Base-by-base conservation (phyloP, 2,113 vertebrate genomes). In the Sorex fumeus region DNA sequence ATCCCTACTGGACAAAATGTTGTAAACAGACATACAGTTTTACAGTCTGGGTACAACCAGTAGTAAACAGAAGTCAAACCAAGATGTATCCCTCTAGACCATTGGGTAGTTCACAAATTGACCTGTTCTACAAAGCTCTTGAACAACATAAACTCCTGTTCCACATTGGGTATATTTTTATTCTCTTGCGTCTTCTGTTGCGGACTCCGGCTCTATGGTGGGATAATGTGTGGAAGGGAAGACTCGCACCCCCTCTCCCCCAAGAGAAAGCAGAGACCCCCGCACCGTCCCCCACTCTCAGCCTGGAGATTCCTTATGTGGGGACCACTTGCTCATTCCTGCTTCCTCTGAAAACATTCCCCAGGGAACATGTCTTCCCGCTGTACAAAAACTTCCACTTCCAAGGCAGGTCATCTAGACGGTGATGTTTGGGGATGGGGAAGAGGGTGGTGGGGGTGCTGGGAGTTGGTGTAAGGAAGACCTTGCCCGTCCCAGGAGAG, bases 1-100 rank as follows among this genome's bases (percentile, higher is more conserved):
- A 3, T 71, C 43, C 75, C 47, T 50, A 30, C 19, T 57, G 2
- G 4, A 87, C 4, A 89, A 25, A 36, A 28, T 28, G 93, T 60
- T 69, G 8, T 80, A 82, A 77, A 6, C 45, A 87, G 69, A 69
- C 9, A 6, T 62, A 62, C 3, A 72, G 50, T 85, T 71, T 75
- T 32, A 71, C 6, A 84, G 40, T 70, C n/a, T 70, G 30, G 43
- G 23, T 30, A 15, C 64, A 80, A 81, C 27, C 32, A 67, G 1
- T 45, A 87, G 34, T 84, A 86, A 87, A 50, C 12, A 86, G 66
- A 90, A 88, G 4, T 66, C 87, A 71, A 75, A 43, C 57, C 64
- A 69, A 64, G 16, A 8, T 18, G 1, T 50, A n/a, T n/a, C 9
- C 8, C 3, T 74, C 9, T n/a, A 45, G 25, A 47, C 40, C 47